Base-by-base conservation (phyloP, 2,888 invertebrate genomes). In the Dynastes maya region DNA sequence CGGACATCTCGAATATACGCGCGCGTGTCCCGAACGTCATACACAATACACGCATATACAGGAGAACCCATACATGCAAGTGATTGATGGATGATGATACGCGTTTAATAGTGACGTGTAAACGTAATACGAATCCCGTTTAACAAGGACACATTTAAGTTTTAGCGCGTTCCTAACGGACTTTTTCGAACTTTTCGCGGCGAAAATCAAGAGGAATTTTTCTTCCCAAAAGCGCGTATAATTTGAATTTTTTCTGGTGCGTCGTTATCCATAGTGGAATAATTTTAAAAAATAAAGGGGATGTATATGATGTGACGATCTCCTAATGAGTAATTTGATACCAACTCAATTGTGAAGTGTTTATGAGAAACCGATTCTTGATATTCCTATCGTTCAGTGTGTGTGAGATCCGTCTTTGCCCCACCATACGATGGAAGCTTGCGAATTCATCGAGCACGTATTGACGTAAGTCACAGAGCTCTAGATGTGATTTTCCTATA, bases 41-140 rank as follows among this genome's bases (percentile, higher is more conserved):
- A 58, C 72, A 58, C 72, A 40, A 5, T 72, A 8, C 58, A 58
- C 58, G 27, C 40, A 58, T 61, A 45, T 37, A 32, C 29, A 22
- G 63, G 45, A 27, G 71, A 61, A 58, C 16, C 49, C 2, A 40
- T 53, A 58, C 29, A 29, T 51, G 11, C 9, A 70, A 78, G 80
- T 82, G 81, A 82, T 82, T 82, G 81, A 82, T 82, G 80, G 55
- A 71, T 80, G 78, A 80, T 80, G 81, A 78, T 80, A 79, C 80
- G 71, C 78, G 77, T 80, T 58, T 16, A 27, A 16, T 8, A 22
- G 22, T 16, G 9, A 22, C 1, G 55, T 58, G 55, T 22, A 22
- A 58, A 6, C 22, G 55, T 6, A 27, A 58, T 58, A 58, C 16
- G 2, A 2, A n/a, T 22, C n/a, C 8, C 22, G 22, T 58, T 58